These are phyloP conservation scores for Eristalis intricaria DNA, from an alignment of 2,888 invertebrate genomes.

Conservation along the genomic window DNA sequence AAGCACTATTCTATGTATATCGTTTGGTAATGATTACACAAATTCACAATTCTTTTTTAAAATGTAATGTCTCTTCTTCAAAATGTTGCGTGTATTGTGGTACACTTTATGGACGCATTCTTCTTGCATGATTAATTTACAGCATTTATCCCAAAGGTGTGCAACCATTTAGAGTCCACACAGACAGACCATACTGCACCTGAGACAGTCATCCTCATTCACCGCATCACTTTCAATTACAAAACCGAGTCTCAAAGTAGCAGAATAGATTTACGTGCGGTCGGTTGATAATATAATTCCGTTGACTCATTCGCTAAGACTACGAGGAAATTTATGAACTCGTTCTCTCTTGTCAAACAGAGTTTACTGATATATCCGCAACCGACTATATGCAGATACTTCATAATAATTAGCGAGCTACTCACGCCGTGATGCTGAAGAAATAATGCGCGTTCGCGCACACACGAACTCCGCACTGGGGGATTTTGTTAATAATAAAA, in stretches of 20 bases:
- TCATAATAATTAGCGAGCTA: slow-evolving; percentile 41
- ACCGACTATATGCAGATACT: background rate
- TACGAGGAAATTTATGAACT: background rate
- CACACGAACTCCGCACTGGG: slow-evolving; percentile 15
- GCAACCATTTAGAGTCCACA: too few species aligned
- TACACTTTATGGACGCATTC: too few species aligned
- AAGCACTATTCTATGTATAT: too few species aligned
- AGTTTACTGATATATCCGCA: slow-evolving; percentile 1
- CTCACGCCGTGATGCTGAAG: slow-evolving; percentile 35
- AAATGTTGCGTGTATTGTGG: too few species aligned
- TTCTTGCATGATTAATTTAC: too few species aligned
- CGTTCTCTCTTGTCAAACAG: slow-evolving; percentile 17
- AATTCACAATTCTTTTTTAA: too few species aligned
- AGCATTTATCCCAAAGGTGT: too few species aligned
- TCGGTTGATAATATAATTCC: background rate
- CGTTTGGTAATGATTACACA: too few species aligned
- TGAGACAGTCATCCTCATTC: too few species aligned
- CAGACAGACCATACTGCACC: too few species aligned
- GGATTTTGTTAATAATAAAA: slow-evolving; percentile 58
- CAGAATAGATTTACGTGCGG: background rate
- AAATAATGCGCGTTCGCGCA: slow-evolving; percentile 19
- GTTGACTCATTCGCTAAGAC: background rate
- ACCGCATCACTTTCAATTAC: background rate
- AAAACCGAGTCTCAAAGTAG: background rate
- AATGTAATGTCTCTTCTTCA: too few species aligned